These are phyloP conservation scores for Spodoptera littoralis DNA, from an alignment of 2,888 invertebrate genomes.

Conservation along the genomic window DNA sequence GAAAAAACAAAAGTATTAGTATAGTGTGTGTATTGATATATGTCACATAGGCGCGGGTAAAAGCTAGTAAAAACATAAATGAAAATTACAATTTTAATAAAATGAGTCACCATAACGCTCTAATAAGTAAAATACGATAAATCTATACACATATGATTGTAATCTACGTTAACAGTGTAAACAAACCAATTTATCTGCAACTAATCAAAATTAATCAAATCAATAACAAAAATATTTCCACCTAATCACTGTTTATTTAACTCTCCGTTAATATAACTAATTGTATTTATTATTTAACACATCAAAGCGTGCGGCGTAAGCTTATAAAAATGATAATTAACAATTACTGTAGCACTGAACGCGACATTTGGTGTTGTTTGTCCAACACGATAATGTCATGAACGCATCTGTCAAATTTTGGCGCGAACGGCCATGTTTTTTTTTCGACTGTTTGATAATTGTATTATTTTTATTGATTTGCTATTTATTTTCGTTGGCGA, in stretches of 20 bases:
- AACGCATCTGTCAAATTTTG: slow-evolving; percentile 77
- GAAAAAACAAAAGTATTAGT: no score
- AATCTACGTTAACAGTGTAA: background rate
- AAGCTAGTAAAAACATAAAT: no score
- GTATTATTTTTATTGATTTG: slow-evolving; percentile 52
- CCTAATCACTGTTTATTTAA: slow-evolving; percentile 46
- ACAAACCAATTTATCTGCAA: slow-evolving; percentile 18
- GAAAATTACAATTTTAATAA: no score
- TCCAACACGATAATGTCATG: slow-evolving; percentile 77
- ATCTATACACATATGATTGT: no score
- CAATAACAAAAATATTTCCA: slow-evolving; percentile 48
- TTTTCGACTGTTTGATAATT: slow-evolving; percentile 45
- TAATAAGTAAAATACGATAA: no score
- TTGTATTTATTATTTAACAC: slow-evolving; percentile 52
- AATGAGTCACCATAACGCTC: no score
- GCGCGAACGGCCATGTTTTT: slow-evolving; percentile 56
- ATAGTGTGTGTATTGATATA: no score
- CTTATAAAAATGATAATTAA: slow-evolving; percentile 86
- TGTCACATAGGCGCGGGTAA: no score
- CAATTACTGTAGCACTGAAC: slow-evolving; percentile 70
- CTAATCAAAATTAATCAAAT: slow-evolving; percentile 40
- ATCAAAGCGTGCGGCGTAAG: slow-evolving; percentile 65
- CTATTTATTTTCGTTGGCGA: slow-evolving; percentile 33
- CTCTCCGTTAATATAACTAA: slow-evolving; percentile 60
- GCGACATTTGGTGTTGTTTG: slow-evolving; percentile 86